Evolutionary conservation across 2,888 invertebrate species (phyloP).

Genomic region (Amblyjoppa fuscipennis): DNA sequence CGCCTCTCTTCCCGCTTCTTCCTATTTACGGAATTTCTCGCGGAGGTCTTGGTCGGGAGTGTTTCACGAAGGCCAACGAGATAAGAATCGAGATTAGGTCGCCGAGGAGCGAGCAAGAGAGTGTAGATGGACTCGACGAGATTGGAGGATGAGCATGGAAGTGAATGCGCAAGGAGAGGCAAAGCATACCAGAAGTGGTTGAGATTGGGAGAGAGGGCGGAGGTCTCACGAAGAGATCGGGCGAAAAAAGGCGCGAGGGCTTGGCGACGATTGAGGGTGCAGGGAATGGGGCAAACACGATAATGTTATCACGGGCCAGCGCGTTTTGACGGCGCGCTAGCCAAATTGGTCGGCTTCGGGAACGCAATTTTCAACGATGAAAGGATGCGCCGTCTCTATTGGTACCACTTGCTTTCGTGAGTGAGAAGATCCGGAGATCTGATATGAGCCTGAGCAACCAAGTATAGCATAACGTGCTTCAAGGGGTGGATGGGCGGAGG

Average conservation of each 20-base stretch:
- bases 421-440: constrained; percentile 9
- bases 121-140: constrained; percentile 54
- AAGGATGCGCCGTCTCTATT: background rate
- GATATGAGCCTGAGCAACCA: background rate
- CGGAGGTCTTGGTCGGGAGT: background rate
- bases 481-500: background rate
- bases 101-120: constrained; percentile 51
- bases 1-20: background rate
- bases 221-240: constrained; percentile 4
- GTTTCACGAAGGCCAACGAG: constrained; percentile 37
- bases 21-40: background rate
- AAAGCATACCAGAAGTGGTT: constrained; percentile 11
- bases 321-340: constrained; percentile 48
- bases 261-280: constrained; percentile 13
- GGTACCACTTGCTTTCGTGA: constrained; percentile 7
- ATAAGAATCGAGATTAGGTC: constrained; percentile 57
- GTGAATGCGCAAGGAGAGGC: constrained; percentile 21
- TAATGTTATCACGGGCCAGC: constrained; percentile 63
- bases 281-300: constrained; percentile 58
- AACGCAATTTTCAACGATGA: constrained; percentile 46
- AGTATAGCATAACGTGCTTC: background rate
- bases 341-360: constrained; percentile 64
- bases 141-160: constrained; percentile 43
- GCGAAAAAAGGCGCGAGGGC: background rate
- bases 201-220: constrained; percentile 7